phyloP scores from a whole-genome alignment of 2,797 vertebrate species.

The Myripristis murdjan region DNA sequence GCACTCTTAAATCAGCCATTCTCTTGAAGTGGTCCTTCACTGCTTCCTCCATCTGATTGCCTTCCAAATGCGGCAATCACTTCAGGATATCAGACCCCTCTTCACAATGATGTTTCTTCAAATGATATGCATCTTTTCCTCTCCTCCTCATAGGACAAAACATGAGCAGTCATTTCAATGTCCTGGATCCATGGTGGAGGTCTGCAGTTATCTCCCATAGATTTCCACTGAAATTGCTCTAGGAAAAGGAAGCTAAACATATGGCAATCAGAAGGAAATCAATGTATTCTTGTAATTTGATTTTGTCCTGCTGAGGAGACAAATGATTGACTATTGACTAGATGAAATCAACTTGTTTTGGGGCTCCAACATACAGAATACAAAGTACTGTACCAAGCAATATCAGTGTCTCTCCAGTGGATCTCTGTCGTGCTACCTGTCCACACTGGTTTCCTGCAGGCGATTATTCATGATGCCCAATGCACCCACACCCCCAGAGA shows the following conservation, averaged over 20 bases:
- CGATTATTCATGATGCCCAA: conserved; percentile 89
- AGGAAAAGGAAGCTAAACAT: background rate
- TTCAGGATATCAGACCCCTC: conserved; percentile 78
- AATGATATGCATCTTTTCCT: conserved; percentile 37
- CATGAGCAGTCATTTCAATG: conserved; percentile 39
- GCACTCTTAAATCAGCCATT: conserved; percentile 82
- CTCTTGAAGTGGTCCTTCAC: conserved; percentile 75
- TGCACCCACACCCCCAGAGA: conserved; percentile 86
- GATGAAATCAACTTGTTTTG: background rate
- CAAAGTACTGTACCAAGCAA: conserved; percentile 8
- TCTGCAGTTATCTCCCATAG: conserved; percentile 32
- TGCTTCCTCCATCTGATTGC: conserved; percentile 83
- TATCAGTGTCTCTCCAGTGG: background rate
- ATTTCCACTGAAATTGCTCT: conserved; percentile 18
- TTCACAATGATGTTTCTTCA: conserved; percentile 55
- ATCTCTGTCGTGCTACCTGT: conserved; percentile 77
- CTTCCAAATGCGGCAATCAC: conserved; percentile 84
- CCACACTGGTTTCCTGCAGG: conserved; percentile 87
- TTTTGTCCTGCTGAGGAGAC: conserved; percentile 5
- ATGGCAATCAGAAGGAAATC: background rate
- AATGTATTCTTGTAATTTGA: conserved; percentile 18
- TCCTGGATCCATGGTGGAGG: conserved; percentile 19
- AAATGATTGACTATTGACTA: background rate
- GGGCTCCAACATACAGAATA: conserved; percentile 10
- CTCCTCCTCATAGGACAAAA: conserved; percentile 46